phyloP scores from a whole-genome alignment of 30 jellyfish, hydroid and myxozoan species.

The Hydractinia symbiolongicarpus region DNA sequence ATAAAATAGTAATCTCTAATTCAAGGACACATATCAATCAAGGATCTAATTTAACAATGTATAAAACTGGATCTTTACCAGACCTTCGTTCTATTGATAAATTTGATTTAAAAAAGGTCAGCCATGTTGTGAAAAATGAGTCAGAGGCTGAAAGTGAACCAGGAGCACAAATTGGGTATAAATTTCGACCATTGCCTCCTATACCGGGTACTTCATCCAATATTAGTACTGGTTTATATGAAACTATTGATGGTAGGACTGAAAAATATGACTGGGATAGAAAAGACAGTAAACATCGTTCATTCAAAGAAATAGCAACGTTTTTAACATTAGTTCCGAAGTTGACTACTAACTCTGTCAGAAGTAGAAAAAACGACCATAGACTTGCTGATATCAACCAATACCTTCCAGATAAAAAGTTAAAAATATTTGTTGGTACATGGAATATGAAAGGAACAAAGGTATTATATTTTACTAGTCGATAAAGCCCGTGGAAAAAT shows the following conservation, averaged over 20 bases:
- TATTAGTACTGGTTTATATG: constrained; percentile 9
- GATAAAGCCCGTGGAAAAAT: no score
- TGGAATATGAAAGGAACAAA: constrained; percentile 99
- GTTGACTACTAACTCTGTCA: constrained; percentile 76
- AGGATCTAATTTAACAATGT: constrained; percentile 17
- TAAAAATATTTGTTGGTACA: constrained; percentile 78
- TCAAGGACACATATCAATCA: background rate
- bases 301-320: constrained; percentile 83
- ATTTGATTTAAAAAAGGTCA: constrained; percentile 17
- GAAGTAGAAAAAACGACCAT: constrained; percentile 77
- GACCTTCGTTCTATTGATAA: constrained; percentile 28
- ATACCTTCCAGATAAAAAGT: constrained; percentile 81
- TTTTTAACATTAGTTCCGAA: constrained; percentile 79
- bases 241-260: background rate
- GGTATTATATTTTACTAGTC: no score
- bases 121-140: constrained; percentile 34
- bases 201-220: constrained; percentile 46
- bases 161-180: constrained; percentile 33
- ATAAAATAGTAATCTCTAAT: constrained; percentile 14
- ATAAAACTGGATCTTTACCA: constrained; percentile 28
- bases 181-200: constrained; percentile 75
- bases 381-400: constrained; percentile 56
- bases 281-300: constrained; percentile 35
- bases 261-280: constrained; percentile 30
- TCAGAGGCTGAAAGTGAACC: constrained; percentile 51